Percentiles rank a stretch among this genome's conserved stretches.
Evolutionary conservation across 2,888 invertebrate genomes (phyloP).

Genomic region (Gisinianus flammeolus): DNA sequence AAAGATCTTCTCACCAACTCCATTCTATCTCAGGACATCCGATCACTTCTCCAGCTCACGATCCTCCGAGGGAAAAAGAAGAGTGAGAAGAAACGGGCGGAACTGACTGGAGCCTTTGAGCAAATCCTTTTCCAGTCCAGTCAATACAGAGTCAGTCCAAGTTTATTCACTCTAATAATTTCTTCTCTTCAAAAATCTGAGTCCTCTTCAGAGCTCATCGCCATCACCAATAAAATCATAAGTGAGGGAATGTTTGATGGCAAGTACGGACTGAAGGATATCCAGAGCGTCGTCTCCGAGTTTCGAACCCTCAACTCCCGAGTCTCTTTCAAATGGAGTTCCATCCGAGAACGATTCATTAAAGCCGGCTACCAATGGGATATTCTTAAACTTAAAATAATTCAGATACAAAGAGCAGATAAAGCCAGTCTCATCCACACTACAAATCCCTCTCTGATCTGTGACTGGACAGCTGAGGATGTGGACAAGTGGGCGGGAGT

Average conservation of each 20-base stretch:
- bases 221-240: neutral
- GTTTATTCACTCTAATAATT: neutral
- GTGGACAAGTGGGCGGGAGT: neutral
- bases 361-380: no score
- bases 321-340: neutral
- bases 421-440: neutral
- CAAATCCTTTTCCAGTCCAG: neutral
- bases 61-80: no score
- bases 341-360: no score
- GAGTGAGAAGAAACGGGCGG: no score
- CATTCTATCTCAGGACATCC: no score
- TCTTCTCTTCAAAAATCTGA: neutral
- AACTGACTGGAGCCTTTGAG: neutral
- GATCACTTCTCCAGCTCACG: no score
- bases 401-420: neutral
- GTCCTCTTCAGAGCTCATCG: neutral
- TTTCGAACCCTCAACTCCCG: neutral
- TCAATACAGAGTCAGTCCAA: neutral
- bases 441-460: neutral
- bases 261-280: neutral
- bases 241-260: neutral
- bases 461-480: neutral
- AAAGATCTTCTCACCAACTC: no score
- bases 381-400: neutral
- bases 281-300: neutral